Evolutionary conservation across 2,113 vertebrate genomes (phyloP).

Genomic region (Eleginops maclovinus): DNA sequence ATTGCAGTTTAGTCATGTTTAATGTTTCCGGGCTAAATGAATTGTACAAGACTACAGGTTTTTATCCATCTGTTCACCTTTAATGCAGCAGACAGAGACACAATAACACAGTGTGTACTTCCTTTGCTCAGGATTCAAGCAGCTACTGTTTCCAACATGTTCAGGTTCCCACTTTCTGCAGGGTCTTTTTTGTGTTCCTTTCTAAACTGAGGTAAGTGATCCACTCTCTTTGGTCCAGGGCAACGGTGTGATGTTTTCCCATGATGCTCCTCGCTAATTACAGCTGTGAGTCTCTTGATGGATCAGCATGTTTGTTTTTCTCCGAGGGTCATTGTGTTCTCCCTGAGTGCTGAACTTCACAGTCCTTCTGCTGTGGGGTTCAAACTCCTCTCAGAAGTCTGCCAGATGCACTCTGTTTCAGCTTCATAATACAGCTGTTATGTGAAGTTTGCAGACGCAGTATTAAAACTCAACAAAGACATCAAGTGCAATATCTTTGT

Average conservation of each 20-base stretch:
- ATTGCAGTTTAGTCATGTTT: background rate
- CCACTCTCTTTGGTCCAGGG: background rate
- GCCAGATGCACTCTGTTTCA: background rate
- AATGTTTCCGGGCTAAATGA: background rate
- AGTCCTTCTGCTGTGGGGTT: background rate
- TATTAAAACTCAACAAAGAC: background rate
- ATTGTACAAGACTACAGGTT: background rate
- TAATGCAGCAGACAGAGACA: background rate
- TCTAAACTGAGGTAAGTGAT: background rate
- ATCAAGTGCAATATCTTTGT: background rate
- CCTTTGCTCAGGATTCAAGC: background rate
- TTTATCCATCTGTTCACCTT: background rate
- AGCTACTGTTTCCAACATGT: constrained; percentile 9
- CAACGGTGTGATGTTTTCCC: background rate
- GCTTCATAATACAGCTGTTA: background rate
- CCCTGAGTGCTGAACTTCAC: background rate
- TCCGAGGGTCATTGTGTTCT: constrained; percentile 13
- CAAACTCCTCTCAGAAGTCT: background rate
- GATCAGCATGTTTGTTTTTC: constrained; percentile 36
- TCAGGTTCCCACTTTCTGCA: constrained; percentile 6
- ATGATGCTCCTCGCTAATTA: background rate
- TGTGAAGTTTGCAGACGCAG: background rate
- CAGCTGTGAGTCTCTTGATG: background rate
- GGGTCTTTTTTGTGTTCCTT: background rate
- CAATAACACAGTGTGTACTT: background rate